Conservation (phyloP, 2,888 invertebrate genomes). For the Lithophane semibrunnea region DNA sequence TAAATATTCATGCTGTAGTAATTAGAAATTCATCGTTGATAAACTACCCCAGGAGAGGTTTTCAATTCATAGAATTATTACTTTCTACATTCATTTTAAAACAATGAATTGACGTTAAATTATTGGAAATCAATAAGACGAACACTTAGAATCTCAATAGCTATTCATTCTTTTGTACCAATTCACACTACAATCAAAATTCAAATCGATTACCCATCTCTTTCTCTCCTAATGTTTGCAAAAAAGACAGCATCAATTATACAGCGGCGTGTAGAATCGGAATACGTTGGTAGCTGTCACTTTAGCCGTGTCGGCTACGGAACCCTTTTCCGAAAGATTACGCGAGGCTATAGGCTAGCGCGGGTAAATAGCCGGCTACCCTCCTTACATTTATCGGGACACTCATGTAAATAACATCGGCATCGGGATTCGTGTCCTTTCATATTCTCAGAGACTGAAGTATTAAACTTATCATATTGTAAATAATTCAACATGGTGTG, state of each 20-base stretch:
- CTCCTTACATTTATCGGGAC: conserved; percentile 83
- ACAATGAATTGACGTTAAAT: background rate
- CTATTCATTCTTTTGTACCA: conserved; percentile 6
- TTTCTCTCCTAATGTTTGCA: conserved; percentile 33
- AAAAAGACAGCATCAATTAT: conserved; percentile 65
- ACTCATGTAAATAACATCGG: conserved; percentile 85
- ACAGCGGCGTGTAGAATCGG: conserved; percentile 59
- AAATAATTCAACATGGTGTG: conserved; percentile 65
- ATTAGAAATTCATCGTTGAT: background rate
- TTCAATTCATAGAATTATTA: background rate
- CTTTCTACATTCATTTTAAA: background rate
- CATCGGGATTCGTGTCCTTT: conserved; percentile 77
- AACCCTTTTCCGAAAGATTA: conserved; percentile 87
- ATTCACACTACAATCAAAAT: conserved; percentile 31
- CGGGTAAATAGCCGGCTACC: conserved; percentile 78
- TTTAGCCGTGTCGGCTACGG: conserved; percentile 64
- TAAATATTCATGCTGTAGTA: too few species aligned
- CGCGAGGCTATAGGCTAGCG: conserved; percentile 76
- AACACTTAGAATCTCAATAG: background rate
- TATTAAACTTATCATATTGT: conserved; percentile 67
- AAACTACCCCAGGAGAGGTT: background rate
- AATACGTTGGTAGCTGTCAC: conserved; percentile 69
- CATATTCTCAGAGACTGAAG: conserved; percentile 69
- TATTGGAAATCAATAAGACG: conserved; percentile 22
- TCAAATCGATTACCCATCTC: conserved; percentile 27